These are phyloP conservation scores for Leptinotarsa rubiginosa DNA, from an alignment of 2,888 invertebrate genomes.

Conservation along the genomic window DNA sequence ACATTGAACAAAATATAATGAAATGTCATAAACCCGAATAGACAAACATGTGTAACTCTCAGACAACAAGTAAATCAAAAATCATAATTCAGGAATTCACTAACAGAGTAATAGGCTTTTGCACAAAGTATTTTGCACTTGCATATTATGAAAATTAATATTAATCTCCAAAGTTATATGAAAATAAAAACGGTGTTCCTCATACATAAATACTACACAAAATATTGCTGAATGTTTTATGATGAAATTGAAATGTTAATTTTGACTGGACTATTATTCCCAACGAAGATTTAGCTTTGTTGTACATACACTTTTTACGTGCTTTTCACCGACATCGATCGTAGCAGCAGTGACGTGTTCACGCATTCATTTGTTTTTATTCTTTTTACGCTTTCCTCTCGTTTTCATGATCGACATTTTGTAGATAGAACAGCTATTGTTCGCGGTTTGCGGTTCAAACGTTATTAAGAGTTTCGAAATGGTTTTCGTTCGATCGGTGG, in stretches of 20 bases:
- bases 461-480: conserved; percentile 1
- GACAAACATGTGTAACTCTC: no score
- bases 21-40: no score
- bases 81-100: no score
- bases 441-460: conserved; percentile 4
- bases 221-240: no score
- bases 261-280: background rate
- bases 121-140: no score
- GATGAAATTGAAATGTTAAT: background rate
- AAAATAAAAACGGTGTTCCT: no score
- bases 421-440: background rate
- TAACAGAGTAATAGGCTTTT: no score
- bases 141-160: no score
- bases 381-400: conserved; percentile 8
- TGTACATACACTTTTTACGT: conserved; percentile 17
- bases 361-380: conserved; percentile 30
- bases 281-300: conserved; percentile 16
- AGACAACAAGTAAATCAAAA: no score
- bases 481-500: conserved; percentile 1
- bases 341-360: conserved; percentile 16
- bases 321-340: conserved; percentile 28
- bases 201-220: no score
- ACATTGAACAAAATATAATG: no score
- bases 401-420: conserved; percentile 9
- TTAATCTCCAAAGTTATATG: no score